Base-by-base conservation (phyloP, 2,113 vertebrate genomes). In the Hemiprocne comata region DNA sequence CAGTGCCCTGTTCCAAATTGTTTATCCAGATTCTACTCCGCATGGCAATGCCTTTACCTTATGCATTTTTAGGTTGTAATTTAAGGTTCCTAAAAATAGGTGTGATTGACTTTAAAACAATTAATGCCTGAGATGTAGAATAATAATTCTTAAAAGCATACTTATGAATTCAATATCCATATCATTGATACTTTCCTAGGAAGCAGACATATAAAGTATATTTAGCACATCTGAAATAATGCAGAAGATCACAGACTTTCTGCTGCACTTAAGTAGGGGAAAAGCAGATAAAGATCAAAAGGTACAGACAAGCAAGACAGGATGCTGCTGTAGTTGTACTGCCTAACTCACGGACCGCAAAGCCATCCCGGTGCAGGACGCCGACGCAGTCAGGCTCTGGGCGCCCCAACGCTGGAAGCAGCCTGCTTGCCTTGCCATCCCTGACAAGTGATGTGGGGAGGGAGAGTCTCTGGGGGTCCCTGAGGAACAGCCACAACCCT, bases 301-400 rank as follows among this genome's bases (percentile, higher is more conserved):
- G 0, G 0, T 0, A 1, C 11, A 2, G 50, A 23, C 29, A 65
- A 46, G 62, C 50, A 20, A 53, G 66, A 6, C 62, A 46, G 6
- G 2, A 9, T 54, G 6, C 62, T 83, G 87, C 81, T 64, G 0
- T 11, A 2, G 44, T 33, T 13, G 33, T 11, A 6, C 57, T 46
- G 66, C 84, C 69, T 4, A 2, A 77, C 66, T 28, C 9, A 0
- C 66, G 44, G 51, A 10, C 26, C 1, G 0, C 29, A 31, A 23
- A 29, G 5, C 31, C 15, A 1, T 36, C 31, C 54, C 0, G 0
- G 31, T 2, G 21, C 0, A 1, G 72, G 51, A 29, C 17, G 28
- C 0, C 0, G 69, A 5, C 25, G 29, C 1, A 2, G 13, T 7
- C 44, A 13, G 26, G 20, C 46, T 13, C 31, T 17, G 38, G 53